Base-by-base conservation (phyloP, 2,113 vertebrate genomes). In the Etia nguti region DNA sequence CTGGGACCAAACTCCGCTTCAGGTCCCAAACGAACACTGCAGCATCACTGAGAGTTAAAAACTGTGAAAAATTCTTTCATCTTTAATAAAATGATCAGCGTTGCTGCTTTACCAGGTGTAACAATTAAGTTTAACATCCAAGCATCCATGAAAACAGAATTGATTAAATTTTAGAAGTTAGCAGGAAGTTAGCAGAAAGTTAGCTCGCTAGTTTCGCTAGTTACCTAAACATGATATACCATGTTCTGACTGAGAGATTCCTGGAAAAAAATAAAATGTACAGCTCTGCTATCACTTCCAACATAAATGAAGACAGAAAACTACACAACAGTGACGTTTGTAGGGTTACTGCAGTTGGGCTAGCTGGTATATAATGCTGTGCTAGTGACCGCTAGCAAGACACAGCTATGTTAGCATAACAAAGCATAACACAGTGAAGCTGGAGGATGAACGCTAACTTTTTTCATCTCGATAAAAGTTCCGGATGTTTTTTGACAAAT, bases 301-400 rank as follows among this genome's bases (percentile, higher is more conserved):
- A 7, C 0, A 34, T 20, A 62, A 62, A 62, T 62, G 16, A 62
- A 34, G 29, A 0, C 3, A 20, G 9, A 62, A 62, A 34, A 34
- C 0, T 34, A 6, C 34, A 36, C 3, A 34, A 29, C 29, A 34
- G 0, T 34, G 0, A 62, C 0, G 1, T 62, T 62, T n/a, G n/a
- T n/a, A n/a, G n/a, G n/a, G n/a, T n/a, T n/a, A n/a, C n/a, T n/a
- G n/a, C n/a, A n/a, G n/a, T n/a, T n/a, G n/a, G n/a, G n/a, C n/a
- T n/a, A n/a, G n/a, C n/a, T n/a, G n/a, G n/a, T n/a, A n/a, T n/a
- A n/a, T n/a, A n/a, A n/a, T n/a, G n/a, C n/a, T n/a, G n/a, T n/a
- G n/a, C n/a, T n/a, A n/a, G n/a, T n/a, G n/a, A n/a, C n/a, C n/a
- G n/a, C n/a, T n/a, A n/a, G n/a, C n/a, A n/a, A n/a, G n/a, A n/a